These are phyloP conservation scores for Xenopus borealis DNA, from an alignment of 2,113 vertebrate genomes.

Conservation along the genomic window DNA sequence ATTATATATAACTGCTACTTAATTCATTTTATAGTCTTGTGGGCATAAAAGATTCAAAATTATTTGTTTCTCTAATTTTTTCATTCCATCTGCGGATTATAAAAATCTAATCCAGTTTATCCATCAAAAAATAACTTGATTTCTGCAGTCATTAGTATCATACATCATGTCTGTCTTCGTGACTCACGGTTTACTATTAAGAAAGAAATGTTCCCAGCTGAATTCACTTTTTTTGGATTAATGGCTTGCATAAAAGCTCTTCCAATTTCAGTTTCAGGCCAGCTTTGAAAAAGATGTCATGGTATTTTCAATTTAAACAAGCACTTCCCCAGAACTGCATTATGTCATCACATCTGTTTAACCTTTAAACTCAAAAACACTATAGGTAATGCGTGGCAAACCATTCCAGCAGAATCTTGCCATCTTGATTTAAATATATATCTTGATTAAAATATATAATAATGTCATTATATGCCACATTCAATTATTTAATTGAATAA, in stretches of 20 bases:
- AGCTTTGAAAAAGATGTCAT: slow-evolving; percentile 41
- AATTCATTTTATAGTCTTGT: not conserved
- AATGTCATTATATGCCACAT: not conserved
- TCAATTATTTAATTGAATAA: too few species aligned
- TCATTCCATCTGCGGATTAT: slow-evolving; percentile 29
- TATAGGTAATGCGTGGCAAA: slow-evolving; percentile 21
- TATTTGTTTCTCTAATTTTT: not conserved
- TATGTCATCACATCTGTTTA: slow-evolving; percentile 44
- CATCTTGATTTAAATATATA: not conserved
- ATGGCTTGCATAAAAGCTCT: slow-evolving; percentile 38
- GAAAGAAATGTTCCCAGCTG: slow-evolving; percentile 32
- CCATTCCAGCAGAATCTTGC: not conserved
- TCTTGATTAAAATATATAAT: not conserved
- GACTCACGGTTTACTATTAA: slow-evolving; percentile 35
- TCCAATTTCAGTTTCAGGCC: slow-evolving; percentile 32
- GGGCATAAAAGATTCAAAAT: not conserved
- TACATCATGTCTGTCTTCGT: slow-evolving; percentile 32
- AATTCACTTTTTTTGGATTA: slow-evolving; percentile 35
- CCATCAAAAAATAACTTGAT: slow-evolving; percentile 19
- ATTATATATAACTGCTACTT: too few species aligned
- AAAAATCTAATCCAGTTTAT: slow-evolving; percentile 14
- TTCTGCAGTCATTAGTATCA: slow-evolving; percentile 25
- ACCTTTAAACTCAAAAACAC: slow-evolving; percentile 37
- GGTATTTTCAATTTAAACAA: slow-evolving; percentile 39
- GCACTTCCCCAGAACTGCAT: slow-evolving; percentile 35